Evolutionary conservation across 1,140 invertebrate species (phyloP), one percentile per base, ranked within the genome.

Genomic region (Tetraneura akinire): DNA sequence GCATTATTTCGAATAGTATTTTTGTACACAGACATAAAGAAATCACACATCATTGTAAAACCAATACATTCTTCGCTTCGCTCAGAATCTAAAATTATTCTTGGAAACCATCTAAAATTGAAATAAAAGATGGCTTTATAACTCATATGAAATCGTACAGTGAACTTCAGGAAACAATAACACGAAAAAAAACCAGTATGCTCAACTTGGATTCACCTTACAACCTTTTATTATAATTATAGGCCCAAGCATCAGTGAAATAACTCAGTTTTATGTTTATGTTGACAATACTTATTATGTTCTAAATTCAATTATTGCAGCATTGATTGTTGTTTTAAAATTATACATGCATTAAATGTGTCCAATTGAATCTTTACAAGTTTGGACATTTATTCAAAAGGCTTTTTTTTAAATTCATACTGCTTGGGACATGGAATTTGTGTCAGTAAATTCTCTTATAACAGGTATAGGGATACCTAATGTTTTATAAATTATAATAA

Each of bases 271-370:
- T n/a, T 37, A n/a, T 32, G 62, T 66, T 0, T 2, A 18, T 2
- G 62, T 66, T 13, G 32, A 66, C 13, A 10, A 66, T 37, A 66
- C 62, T 37, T 66, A 37, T 21, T 66, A 66, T 18, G 14, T 10
- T 1, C 11, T 66, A 18, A 13, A 66, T 18, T 66, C 62, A 10
- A 42, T 66, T 2, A 16, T 66, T 9, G 13, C 62, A n/a, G 62
- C 62, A 10, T 66, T 13, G 62, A 66, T 5, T 66, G 62, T n/a
- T 66, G 62, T 42, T 66, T 66, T 13, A 66, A 66, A 42, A 32
- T 66, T n/a, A 18, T 42, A 9, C 26, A 37, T n/a, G 32, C 62
- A 10, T 11, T 66, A 37, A 66, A 66, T 11, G 62, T 16, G 37
- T 37, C 16, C 62, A 37, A 37, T 14, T n/a, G 62, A 66, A 66